A percentile compares a stretch with the other conserved stretches of the same genome.
phyloP scores from a whole-genome alignment of 37 sponge, comb jelly and placozoan species.

The Theonella swinhoei region DNA sequence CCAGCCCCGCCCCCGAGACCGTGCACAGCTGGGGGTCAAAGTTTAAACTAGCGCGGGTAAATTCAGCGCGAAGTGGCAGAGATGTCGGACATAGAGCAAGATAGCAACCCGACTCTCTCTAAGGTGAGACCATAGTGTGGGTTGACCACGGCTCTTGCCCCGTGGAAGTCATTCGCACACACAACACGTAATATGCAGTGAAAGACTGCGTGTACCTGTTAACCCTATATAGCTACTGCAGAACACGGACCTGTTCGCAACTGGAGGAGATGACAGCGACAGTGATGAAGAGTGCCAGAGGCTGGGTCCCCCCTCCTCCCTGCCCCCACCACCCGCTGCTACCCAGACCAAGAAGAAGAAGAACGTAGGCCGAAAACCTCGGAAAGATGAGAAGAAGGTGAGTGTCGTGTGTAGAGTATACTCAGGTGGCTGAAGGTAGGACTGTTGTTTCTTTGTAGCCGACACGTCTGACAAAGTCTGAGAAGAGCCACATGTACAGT shows the following conservation, averaged over 20 bases:
- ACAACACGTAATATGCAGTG: too few species aligned
- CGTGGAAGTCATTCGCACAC: too few species aligned
- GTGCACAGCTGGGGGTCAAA: background rate
- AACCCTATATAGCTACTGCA: slow-evolving; percentile 31
- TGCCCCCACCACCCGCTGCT: background rate
- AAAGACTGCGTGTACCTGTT: background rate
- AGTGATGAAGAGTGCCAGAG: slow-evolving; percentile 10
- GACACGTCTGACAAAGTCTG: slow-evolving; percentile 45
- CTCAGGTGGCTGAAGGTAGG: background rate
- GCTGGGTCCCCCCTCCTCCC: background rate
- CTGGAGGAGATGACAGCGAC: slow-evolving; percentile 41
- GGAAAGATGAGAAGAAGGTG: background rate
- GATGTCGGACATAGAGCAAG: background rate
- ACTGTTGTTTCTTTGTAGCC: slow-evolving; percentile 2
- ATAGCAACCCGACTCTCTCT: background rate
- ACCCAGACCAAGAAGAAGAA: background rate
- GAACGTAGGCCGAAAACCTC: background rate
- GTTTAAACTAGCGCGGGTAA: background rate
- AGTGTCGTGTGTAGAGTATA: background rate
- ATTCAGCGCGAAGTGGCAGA: background rate
- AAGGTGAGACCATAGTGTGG: background rate
- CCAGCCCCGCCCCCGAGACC: background rate
- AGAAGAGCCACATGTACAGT: slow-evolving; percentile 54
- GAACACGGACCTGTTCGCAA: slow-evolving; percentile 64
- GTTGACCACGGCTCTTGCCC: background rate